phyloP scores from a whole-genome alignment of 2,113 vertebrate genomes.

The Aleadryas rufinucha region DNA sequence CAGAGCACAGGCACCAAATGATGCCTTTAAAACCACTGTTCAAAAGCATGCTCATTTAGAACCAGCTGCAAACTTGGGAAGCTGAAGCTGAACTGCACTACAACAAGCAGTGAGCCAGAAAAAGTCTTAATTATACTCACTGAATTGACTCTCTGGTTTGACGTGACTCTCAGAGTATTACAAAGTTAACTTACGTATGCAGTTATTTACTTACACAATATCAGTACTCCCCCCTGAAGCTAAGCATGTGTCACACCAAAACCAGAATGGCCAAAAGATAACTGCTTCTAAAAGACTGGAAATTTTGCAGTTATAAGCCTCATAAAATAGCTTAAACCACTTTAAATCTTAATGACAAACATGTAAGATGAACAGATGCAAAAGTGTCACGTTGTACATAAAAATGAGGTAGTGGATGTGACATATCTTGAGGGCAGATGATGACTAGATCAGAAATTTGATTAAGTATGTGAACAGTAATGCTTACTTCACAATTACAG shows the following conservation, averaged over 20 bases:
- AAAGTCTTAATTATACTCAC: neutral
- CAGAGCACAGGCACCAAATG: neutral
- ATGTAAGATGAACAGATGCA: neutral
- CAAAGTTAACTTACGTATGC: neutral
- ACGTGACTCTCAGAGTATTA: neutral
- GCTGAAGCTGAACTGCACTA: neutral
- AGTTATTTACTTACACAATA: neutral
- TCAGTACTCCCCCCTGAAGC: neutral
- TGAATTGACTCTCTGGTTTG: neutral
- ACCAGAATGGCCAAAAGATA: neutral
- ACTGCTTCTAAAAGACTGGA: neutral
- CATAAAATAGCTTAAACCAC: neutral
- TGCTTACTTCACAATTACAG: neutral
- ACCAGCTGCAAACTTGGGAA: neutral
- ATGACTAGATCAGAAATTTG: neutral
- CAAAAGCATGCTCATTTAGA: neutral
- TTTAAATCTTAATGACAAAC: neutral
- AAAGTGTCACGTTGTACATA: fast-evolving
- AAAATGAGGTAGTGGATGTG: neutral
- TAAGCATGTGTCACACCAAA: neutral
- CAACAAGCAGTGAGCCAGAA: neutral
- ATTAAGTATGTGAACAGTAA: neutral
- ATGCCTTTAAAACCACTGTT: neutral
- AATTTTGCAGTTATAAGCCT: neutral
- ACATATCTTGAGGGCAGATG: neutral